phyloP scores from a whole-genome alignment of 2,888 invertebrate genomes.

The Harmothoe impar region DNA sequence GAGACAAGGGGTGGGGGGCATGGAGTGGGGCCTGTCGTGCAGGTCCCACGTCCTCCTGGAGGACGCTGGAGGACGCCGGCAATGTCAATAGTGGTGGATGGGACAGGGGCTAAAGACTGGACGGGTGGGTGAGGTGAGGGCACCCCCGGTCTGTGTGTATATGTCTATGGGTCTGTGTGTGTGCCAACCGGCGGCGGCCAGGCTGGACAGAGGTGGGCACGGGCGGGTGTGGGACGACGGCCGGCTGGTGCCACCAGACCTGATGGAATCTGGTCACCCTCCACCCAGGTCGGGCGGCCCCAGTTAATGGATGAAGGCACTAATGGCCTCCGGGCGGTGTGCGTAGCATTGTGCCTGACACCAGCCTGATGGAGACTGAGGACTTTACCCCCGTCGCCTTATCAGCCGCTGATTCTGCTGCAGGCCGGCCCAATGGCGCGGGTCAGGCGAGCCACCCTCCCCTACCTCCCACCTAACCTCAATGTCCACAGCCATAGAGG shows the following conservation, averaged over 20 bases:
- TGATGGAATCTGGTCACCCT: constrained; percentile 56
- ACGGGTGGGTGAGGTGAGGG: neutral
- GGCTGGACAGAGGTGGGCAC: neutral
- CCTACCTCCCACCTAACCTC: too few relatives aligned
- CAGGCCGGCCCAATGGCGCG: neutral
- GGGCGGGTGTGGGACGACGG: neutral
- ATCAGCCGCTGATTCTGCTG: neutral
- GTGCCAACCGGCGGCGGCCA: neutral
- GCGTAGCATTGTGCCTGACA: constrained; percentile 54
- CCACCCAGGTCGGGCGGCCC: constrained; percentile 22
- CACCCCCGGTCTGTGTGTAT: neutral
- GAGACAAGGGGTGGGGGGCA: neutral
- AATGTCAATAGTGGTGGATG: neutral
- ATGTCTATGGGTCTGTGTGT: neutral
- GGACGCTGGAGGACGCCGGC: constrained; percentile 8
- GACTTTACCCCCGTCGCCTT: neutral
- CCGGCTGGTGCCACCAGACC: constrained; percentile 29
- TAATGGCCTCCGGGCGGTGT: constrained; percentile 49
- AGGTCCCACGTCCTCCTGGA: constrained; percentile 6
- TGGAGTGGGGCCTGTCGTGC: neutral
- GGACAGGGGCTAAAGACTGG: neutral
- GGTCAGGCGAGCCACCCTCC: constrained; percentile 18
- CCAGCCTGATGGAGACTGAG: constrained; percentile 50
- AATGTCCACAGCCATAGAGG: too few relatives aligned
- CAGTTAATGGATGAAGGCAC: constrained; percentile 54